Evolutionary conservation across 2,797 vertebrate species (phyloP).

Genomic region (Botia kubotai): DNA sequence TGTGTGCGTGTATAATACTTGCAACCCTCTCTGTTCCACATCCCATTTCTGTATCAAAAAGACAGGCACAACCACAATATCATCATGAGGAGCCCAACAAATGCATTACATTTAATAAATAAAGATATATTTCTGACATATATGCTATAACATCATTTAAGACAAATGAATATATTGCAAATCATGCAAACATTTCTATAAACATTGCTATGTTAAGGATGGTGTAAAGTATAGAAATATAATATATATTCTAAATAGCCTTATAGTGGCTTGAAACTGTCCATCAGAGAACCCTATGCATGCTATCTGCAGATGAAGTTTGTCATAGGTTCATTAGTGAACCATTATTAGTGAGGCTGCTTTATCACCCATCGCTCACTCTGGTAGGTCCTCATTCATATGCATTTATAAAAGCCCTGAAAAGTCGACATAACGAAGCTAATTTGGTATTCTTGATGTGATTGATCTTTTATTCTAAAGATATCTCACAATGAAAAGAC

Average conservation of each 20-base stretch:
- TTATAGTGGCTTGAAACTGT: too few species aligned
- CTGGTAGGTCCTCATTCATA: constrained; percentile 28
- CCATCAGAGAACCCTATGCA: too few species aligned
- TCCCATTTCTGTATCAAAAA: neutral
- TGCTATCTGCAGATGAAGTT: constrained; percentile 37
- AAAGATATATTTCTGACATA: neutral
- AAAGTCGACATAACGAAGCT: constrained; percentile 41
- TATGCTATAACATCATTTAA: neutral
- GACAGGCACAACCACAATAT: neutral
- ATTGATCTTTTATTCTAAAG: constrained; percentile 46
- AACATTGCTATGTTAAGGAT: neutral
- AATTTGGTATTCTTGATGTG: constrained; percentile 37
- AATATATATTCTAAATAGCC: too few species aligned
- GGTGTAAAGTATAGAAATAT: neutral
- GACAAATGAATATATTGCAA: neutral
- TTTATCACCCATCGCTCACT: constrained; percentile 36
- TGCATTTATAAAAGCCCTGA: constrained; percentile 43
- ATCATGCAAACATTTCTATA: neutral
- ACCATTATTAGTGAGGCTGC: constrained; percentile 30
- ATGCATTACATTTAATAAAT: neutral
- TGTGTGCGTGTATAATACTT: neutral
- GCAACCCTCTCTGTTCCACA: neutral
- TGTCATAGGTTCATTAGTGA: constrained; percentile 43
- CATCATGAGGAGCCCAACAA: neutral
- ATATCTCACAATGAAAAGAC: constrained; percentile 44